Base-by-base conservation (phyloP, 2,797 vertebrate genomes). In the Clarias laeviceps region DNA sequence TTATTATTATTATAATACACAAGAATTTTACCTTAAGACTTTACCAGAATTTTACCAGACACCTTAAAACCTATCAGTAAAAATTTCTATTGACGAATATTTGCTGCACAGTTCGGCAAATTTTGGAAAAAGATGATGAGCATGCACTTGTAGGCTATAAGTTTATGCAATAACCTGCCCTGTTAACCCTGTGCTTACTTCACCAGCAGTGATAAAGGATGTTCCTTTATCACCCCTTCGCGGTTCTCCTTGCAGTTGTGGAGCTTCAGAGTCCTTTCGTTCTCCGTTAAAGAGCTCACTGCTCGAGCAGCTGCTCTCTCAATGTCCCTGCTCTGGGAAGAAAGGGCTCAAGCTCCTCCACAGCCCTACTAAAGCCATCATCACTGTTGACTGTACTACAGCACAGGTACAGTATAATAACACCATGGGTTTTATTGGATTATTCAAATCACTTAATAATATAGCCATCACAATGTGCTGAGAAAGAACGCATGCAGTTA, bases 361-460 rank as follows among this genome's bases (percentile, higher is more conserved):
- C 61, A 96, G 93, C 89, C 96, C 96, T 22, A 96, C 95, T 92
- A 97, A 96, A 93, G 95, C 94, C 1, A 37, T 96, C 85, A 94
- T 99, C 59, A 96, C 94, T 0, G 93, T 98, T 80, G 92, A 96
- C n/a, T 84, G 88, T 86, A 92, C 89, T 91, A 97, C 95, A 70
- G 93, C 92, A 87, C 93, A 98, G 97, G 97, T 99, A 40, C 37
- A 40, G 37, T 40, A 95, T 57, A 56, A 76, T 2, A 78, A 14
- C 18, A 7, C 54, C 18, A 12, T 57, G 27, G 4, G 15, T 5
- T 45, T 22, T 54, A 8, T 15, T 17, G 37, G 37, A 24, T 11
- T 7, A 15, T 56, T 22, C n/a, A 32, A 12, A 7, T 57, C n/a
- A 56, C 17, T 20, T 72, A n/a, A 27, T 45, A 14, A 24, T 40